Evolutionary conservation across 2,113 vertebrate genomes (phyloP).

Genomic region (Procavia capensis): DNA sequence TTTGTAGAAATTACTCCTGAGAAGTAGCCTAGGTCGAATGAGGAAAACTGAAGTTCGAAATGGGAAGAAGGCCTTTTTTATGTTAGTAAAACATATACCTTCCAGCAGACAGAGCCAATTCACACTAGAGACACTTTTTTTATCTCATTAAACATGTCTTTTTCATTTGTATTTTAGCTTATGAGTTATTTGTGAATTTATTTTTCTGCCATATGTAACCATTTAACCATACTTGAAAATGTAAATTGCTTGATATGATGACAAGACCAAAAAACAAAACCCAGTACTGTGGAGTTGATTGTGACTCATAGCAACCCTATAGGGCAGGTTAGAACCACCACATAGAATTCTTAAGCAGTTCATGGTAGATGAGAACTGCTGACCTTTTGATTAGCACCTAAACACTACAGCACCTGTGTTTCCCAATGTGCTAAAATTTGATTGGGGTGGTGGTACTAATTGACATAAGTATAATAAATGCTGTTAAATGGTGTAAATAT

Average conservation of each 20-base stretch:
- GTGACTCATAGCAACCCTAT: too few species aligned
- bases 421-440: neutral
- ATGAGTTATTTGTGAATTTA: neutral
- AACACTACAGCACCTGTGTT: too few species aligned
- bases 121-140: neutral
- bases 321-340: too few species aligned
- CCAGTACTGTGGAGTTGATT: too few species aligned
- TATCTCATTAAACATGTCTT: neutral
- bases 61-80: neutral
- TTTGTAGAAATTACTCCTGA: neutral
- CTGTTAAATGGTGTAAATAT: neutral
- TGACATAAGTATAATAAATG: neutral
- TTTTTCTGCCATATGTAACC: too few species aligned
- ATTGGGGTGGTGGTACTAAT: neutral
- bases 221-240: neutral
- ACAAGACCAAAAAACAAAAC: too few species aligned
- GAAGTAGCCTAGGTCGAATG: neutral
- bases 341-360: too few species aligned
- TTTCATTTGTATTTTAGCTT: conserved; percentile 38
- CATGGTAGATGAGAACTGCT: too few species aligned
- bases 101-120: neutral
- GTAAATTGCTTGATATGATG: neutral
- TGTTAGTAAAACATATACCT: neutral
- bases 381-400: too few species aligned
- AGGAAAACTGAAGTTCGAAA: neutral